Percentiles rank a stretch among this genome's conserved stretches.
phyloP scores from a whole-genome alignment of 2,888 invertebrate species.

The Drosophila tanythrix region DNA sequence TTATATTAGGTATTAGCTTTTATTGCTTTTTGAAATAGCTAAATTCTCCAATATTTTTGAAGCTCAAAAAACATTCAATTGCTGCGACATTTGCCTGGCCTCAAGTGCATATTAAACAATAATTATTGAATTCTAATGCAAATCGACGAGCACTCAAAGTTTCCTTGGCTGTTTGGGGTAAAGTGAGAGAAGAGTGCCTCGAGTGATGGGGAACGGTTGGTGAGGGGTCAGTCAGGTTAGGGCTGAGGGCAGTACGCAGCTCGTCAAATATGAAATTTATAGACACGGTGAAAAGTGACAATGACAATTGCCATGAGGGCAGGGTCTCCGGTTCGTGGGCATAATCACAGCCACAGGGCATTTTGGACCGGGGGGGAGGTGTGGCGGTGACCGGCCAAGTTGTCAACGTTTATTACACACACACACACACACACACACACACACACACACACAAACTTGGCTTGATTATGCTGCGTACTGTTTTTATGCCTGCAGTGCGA shows the following conservation, averaged over 20 bases:
- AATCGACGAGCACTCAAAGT: slow-evolving; percentile 41
- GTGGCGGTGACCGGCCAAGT: slow-evolving; percentile 57
- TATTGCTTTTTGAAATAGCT: slow-evolving; percentile 1
- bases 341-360: slow-evolving; percentile 74
- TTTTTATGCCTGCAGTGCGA: slow-evolving; percentile 78
- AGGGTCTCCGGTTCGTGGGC: slow-evolving; percentile 52
- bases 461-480: slow-evolving; percentile 75
- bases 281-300: slow-evolving; percentile 68
- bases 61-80: slow-evolving; percentile 7
- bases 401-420: slow-evolving; percentile 66
- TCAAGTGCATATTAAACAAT: slow-evolving; percentile 75
- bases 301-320: slow-evolving; percentile 69
- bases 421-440: slow-evolving; percentile 16
- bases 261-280: slow-evolving; percentile 74
- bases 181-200: slow-evolving; percentile 32
- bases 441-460: slow-evolving; percentile 17
- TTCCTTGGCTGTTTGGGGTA: slow-evolving; percentile 16
- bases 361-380: background rate
- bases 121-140: slow-evolving; percentile 73
- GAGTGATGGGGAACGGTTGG: slow-evolving; percentile 36
- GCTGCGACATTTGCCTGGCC: slow-evolving; percentile 46
- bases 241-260: slow-evolving; percentile 34
- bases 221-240: background rate
- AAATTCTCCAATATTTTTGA: background rate
- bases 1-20: background rate